Evolutionary conservation across 2,797 vertebrate genomes (phyloP), one percentile per base, ranked within the genome.

Genomic region (Steatocranus sp.): DNA sequence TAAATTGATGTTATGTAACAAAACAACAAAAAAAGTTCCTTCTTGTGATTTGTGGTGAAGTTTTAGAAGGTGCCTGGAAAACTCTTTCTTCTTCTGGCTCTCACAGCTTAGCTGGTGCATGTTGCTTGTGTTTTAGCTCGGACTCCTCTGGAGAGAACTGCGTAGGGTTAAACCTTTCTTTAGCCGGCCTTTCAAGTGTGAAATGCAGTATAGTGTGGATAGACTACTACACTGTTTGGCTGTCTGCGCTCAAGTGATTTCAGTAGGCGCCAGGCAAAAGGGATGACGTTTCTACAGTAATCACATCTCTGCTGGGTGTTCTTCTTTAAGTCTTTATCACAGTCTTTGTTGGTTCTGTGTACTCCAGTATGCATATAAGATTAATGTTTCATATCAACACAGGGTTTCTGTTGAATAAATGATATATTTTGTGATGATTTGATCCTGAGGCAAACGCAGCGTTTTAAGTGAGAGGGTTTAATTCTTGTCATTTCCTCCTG

Each of bases 51-150:
- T 34, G 87, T 92, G 86, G 82, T 89, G 88, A 88, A 38, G 80
- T 90, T 90, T 91, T 91, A 87, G 89, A 84, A 89, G 83, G 87
- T 32, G 83, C 88, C 82, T 87, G 79, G 87, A 87, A 89, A 82
- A 76, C 56, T 87, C 27, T 87, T 87, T 85, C 81, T 81, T 74
- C 80, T 90, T 63, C 58, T 15, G 76, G 86, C 88, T 90, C 84
- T 90, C 80, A 84, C 87, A 78, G 86, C 89, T 89, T 90, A 53
- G 86, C 87, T 88, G 85, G 86, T 94, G 95, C 92, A 94, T 95
- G 93, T 93, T 78, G 93, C 92, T 94, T 93, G 84, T 68, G 36
- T 89, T 86, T 86, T 88, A 92, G 89, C 92, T 94, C 61, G n/a
- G 86, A 92, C 81, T 92, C 84, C 85, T 83, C 58, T 73, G 68